These are phyloP conservation scores for Simalia tracyae DNA, from an alignment of 2,797 vertebrate species.

Conservation along the genomic window DNA sequence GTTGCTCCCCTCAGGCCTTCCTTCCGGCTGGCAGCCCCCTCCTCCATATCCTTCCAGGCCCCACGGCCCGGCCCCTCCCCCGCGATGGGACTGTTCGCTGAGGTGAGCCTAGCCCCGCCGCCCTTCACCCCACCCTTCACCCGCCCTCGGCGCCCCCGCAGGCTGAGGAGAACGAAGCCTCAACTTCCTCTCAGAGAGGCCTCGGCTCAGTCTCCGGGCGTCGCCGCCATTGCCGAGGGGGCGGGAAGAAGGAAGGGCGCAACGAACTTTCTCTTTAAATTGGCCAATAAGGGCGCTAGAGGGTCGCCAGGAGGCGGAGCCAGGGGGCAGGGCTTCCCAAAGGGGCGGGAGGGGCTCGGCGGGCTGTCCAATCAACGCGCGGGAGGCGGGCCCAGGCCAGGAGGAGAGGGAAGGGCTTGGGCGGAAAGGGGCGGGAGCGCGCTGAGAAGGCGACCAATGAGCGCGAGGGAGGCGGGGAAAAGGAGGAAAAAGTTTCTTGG, in stretches of 20 bases:
- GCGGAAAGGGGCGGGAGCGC: too few species aligned
- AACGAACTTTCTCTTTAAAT: not conserved
- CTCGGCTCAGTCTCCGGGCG: not conserved
- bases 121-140: not conserved
- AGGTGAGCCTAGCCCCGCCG: too few species aligned
- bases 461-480: not conserved
- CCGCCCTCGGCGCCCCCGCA: not conserved
- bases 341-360: not conserved
- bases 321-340: not conserved
- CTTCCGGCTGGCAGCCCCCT: not conserved
- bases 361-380: not conserved
- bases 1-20: not conserved
- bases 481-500: not conserved
- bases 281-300: not conserved
- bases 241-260: not conserved
- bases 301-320: too few species aligned
- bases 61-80: not conserved
- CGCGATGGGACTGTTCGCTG: too few species aligned
- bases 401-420: not conserved
- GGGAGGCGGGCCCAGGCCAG: not conserved
- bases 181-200: not conserved
- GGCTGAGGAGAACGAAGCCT: not conserved
- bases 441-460: not conserved
- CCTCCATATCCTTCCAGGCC: not conserved
- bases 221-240: not conserved